phyloP scores from a whole-genome alignment of 2,888 invertebrate species.

The Osmoderma eremita region DNA sequence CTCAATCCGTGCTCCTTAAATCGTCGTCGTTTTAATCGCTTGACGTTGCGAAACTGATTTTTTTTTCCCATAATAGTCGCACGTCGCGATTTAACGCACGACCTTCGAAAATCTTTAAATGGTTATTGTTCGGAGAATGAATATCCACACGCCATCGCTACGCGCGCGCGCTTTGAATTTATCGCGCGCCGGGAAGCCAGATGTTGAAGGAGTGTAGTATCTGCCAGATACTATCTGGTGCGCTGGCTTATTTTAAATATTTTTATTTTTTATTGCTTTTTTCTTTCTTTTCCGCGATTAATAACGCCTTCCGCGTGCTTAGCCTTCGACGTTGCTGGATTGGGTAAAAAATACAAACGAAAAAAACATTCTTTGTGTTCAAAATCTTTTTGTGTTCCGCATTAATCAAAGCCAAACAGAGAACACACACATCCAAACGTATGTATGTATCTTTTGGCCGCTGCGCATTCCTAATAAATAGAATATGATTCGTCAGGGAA shows the following conservation, averaged over 20 bases:
- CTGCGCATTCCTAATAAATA: constrained; percentile 41
- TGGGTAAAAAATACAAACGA: neutral
- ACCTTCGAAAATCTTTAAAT: constrained; percentile 28
- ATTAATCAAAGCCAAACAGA: constrained; percentile 23
- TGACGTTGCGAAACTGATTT: constrained; percentile 11
- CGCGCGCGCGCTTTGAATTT: constrained; percentile 18
- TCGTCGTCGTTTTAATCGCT: no score
- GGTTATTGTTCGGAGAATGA: constrained; percentile 26
- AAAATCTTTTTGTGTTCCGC: constrained; percentile 24
- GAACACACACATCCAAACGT: neutral
- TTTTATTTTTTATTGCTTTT: neutral
- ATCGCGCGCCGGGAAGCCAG: constrained; percentile 28
- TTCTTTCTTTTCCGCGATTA: neutral
- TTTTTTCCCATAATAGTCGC: constrained; percentile 20
- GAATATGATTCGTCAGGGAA: constrained; percentile 42
- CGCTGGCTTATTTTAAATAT: neutral
- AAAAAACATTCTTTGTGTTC: neutral
- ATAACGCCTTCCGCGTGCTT: constrained; percentile 16
- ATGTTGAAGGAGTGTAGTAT: constrained; percentile 12
- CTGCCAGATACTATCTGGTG: neutral
- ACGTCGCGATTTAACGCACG: constrained; percentile 13
- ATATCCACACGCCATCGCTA: constrained; percentile 22
- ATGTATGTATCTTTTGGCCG: constrained; percentile 18
- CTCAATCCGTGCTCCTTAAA: no score
- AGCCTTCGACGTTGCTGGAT: neutral